These are phyloP conservation scores for Theropithecus gelada DNA, from an alignment of 2,113 vertebrate species.

Conservation along the genomic window DNA sequence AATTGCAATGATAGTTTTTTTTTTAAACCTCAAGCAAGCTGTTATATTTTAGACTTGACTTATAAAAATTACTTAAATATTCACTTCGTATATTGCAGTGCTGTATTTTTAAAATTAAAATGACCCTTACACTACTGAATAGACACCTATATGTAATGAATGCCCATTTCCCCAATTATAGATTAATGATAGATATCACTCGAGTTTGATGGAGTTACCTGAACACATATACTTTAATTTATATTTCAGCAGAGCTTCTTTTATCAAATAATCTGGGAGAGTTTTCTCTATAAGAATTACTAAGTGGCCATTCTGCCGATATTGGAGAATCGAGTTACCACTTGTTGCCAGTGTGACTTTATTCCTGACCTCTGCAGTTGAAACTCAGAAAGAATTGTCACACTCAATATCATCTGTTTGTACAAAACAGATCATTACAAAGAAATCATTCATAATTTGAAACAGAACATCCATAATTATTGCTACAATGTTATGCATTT, in stretches of 20 bases:
- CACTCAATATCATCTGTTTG: neutral
- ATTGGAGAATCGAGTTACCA: neutral
- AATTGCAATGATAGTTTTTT: neutral
- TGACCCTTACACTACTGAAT: neutral
- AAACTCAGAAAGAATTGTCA: neutral
- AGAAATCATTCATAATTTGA: neutral
- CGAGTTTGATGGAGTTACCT: neutral
- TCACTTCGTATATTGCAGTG: neutral
- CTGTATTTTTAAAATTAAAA: constrained; percentile 40
- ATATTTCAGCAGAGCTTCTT: neutral
- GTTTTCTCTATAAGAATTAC: neutral
- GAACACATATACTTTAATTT: neutral
- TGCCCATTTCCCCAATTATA: neutral
- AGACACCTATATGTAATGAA: neutral
- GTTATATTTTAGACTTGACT: neutral
- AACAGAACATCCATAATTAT: neutral
- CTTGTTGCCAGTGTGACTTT: neutral
- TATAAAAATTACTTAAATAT: constrained; percentile 20
- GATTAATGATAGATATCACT: neutral
- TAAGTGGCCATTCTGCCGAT: neutral
- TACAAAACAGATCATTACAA: neutral
- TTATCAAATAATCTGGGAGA: neutral
- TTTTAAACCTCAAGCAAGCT: neutral
- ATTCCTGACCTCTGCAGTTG: neutral
- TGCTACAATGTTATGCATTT: neutral